These are phyloP conservation scores for Iselma pallidipennis DNA, from an alignment of 2,888 invertebrate genomes.

Conservation along the genomic window DNA sequence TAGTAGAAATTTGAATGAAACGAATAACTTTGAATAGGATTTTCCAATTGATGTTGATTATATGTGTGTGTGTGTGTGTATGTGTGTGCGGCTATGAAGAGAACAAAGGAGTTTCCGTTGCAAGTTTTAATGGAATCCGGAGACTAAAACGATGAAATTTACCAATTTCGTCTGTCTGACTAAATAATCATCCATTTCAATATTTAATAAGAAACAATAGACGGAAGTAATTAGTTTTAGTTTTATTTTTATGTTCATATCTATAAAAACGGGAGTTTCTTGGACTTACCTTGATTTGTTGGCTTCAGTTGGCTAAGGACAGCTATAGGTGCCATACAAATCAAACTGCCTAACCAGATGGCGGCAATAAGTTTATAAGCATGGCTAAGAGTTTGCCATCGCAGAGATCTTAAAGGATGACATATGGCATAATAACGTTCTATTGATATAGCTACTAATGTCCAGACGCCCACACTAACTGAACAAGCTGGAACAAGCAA, in stretches of 20 bases:
- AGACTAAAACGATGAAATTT: not conserved
- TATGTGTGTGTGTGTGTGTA: no score
- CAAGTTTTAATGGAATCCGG: not conserved
- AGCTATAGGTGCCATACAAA: constrained; percentile 69
- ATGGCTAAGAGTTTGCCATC: constrained; percentile 77
- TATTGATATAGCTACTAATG: constrained; percentile 75
- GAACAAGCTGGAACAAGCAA: constrained; percentile 65
- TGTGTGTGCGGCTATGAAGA: no score
- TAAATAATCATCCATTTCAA: not conserved
- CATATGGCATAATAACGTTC: constrained; percentile 81
- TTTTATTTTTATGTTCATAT: not conserved
- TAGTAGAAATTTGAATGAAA: not conserved
- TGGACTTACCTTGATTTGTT: constrained; percentile 50
- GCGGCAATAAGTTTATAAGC: constrained; percentile 70
- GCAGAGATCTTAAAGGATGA: constrained; percentile 71
- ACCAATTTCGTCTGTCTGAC: not conserved
- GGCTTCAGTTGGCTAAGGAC: constrained; percentile 63
- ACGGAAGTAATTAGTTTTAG: not conserved
- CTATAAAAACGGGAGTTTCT: not conserved
- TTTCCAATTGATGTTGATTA: not conserved
- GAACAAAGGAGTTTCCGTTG: not conserved
- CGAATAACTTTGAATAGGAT: not conserved
- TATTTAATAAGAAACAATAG: not conserved
- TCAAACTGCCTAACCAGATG: constrained; percentile 68
- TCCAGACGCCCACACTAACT: constrained; percentile 77